phyloP scores from a whole-genome alignment of 2,888 invertebrate species.

The Notocelia uddmanniana region DNA sequence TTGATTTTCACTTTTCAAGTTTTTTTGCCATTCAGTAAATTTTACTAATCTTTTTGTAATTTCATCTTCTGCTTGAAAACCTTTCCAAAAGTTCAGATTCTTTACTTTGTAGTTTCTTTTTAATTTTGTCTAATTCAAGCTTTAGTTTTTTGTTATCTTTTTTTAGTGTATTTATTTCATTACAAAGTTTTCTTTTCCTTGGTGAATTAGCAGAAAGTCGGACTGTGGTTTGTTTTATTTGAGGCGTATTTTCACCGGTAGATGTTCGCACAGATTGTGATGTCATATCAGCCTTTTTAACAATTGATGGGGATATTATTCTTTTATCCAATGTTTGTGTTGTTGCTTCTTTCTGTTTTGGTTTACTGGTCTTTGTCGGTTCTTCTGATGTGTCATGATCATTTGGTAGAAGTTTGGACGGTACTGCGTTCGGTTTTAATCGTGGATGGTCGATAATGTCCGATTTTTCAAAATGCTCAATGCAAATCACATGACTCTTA shows the following conservation, averaged over 20 bases:
- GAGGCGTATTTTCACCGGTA: neutral
- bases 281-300: neutral
- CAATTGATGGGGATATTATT: neutral
- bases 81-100: neutral
- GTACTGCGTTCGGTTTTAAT: slow-evolving; percentile 1
- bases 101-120: neutral
- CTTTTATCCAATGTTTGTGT: neutral
- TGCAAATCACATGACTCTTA: neutral
- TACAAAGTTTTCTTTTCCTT: neutral
- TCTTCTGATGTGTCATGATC: no score
- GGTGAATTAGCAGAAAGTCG: neutral
- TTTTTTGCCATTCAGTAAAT: neutral
- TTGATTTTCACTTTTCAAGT: no score
- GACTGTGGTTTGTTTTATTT: neutral
- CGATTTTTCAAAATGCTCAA: neutral
- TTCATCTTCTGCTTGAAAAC: neutral
- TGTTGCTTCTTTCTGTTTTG: neutral
- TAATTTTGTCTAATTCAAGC: neutral
- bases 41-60: neutral
- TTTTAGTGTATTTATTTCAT: neutral
- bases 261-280: neutral
- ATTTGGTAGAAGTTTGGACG: neutral
- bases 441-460: neutral
- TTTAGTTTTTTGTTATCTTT: neutral
- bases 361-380: no score